These are phyloP conservation scores for Rhynchonema sp. DNA, from an alignment of 2,888 invertebrate species.

Conservation along the genomic window DNA sequence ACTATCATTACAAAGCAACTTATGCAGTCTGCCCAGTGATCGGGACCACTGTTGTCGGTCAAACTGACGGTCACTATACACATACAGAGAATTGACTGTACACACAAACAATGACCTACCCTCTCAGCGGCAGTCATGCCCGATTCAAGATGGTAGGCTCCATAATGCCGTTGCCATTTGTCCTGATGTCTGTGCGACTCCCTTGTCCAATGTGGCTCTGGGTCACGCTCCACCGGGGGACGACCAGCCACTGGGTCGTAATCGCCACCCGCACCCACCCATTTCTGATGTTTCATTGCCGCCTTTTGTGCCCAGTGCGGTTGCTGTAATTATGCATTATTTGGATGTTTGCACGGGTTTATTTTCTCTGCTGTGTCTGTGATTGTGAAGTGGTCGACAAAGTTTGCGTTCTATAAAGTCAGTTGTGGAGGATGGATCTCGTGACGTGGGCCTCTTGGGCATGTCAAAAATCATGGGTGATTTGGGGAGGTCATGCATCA, in stretches of 20 bases:
- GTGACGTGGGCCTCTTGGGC: too few relatives aligned
- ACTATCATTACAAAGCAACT: too few relatives aligned
- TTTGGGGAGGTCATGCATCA: too few relatives aligned
- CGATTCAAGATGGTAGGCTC: background rate
- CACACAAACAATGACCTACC: background rate
- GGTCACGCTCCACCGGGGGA: background rate
- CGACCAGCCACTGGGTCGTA: background rate
- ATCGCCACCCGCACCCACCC: background rate
- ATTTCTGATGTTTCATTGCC: conserved; percentile 5
- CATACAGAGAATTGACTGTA: background rate
- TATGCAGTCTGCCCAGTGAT: too few relatives aligned
- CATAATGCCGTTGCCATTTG: background rate
- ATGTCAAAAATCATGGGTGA: too few relatives aligned
- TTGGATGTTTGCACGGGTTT: too few relatives aligned
- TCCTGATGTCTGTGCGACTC: background rate
- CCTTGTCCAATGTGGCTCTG: background rate
- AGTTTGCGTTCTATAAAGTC: too few relatives aligned
- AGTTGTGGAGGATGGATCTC: too few relatives aligned
- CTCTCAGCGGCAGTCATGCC: background rate
- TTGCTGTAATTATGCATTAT: background rate
- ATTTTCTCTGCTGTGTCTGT: too few relatives aligned
- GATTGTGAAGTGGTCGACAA: too few relatives aligned
- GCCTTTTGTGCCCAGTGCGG: conserved; percentile 7
- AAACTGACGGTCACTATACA: background rate
- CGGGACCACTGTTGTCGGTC: too few relatives aligned